Evolutionary conservation across 2,888 invertebrate species (phyloP), one percentile per base, ranked within the genome.

Genomic region (Smittia aterrima): DNA sequence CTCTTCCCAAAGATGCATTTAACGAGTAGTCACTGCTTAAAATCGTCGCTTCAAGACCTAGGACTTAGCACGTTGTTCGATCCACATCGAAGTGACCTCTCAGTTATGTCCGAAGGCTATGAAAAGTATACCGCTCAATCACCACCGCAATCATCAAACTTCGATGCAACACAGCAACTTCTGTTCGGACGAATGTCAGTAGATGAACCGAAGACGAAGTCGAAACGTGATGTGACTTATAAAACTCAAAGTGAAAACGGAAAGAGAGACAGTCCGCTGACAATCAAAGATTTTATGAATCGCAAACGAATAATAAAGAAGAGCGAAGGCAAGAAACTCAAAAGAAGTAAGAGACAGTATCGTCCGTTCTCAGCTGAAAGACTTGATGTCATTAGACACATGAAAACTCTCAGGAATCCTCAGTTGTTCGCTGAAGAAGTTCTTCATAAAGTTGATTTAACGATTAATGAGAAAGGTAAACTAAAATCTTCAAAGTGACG

Each of bases 1-100:
- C 80, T 90, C 0, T 83, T 88, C 38, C 93, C 93, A 0, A 90
- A 89, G 80, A 89, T 93, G 89, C 87, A 89, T 77, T 81, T 93
- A 1, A 85, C 87, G 76, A 87, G 85, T 66, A 86, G 84, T 0
- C 78, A 87, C 1, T 85, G 86, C 76, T 80, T 92, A 54, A 87
- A 85, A 75, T 76, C 82, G 0, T 78, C 87, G 0, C 81, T 93
- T 1, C 80, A 85, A 76, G 79, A 80, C 1, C 79, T 92, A 75
- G 91, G 91, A 0, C 79, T 92, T 0, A 79, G 80, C 1, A 85
- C 89, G 0, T 82, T 93, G 75, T 93, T 94, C 79, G 80, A 84
- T 75, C 85, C 86, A 0, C 77, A 77, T 0, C 79, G 82, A 70
- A 89, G 91, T 0, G 91, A 92, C 81, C 86, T 93, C 67, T 90